phyloP scores from a whole-genome alignment of 1,140 invertebrate species.

The Drosophila sechellia region DNA sequence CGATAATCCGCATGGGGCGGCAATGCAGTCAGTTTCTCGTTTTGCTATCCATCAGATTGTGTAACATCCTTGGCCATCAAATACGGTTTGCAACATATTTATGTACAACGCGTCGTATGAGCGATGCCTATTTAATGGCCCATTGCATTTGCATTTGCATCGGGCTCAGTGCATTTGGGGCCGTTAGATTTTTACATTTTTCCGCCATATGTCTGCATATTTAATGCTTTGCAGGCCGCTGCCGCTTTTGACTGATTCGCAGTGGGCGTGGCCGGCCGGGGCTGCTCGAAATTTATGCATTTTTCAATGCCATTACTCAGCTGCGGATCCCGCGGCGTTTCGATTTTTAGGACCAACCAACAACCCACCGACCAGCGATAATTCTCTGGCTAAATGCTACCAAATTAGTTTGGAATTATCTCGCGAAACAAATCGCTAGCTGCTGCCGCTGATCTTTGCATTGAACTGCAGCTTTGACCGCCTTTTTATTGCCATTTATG shows the following conservation, averaged over 20 bases:
- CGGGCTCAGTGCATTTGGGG: slow-evolving; percentile 22
- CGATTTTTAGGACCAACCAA: slow-evolving; percentile 10
- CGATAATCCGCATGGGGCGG: slow-evolving; percentile 25
- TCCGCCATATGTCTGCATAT: slow-evolving; percentile 61
- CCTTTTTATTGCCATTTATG: slow-evolving; percentile 79
- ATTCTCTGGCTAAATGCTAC: slow-evolving; percentile 78
- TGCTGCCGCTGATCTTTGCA: slow-evolving; percentile 3
- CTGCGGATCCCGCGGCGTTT: slow-evolving; percentile 43
- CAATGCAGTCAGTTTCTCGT: neutral
- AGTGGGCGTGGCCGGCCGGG: slow-evolving; percentile 53
- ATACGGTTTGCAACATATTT: slow-evolving; percentile 39
- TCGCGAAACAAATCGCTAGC: slow-evolving; percentile 65
- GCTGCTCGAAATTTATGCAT: slow-evolving; percentile 67
- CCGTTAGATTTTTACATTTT: slow-evolving; percentile 53
- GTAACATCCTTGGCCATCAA: slow-evolving; percentile 43
- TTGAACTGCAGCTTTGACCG: slow-evolving; percentile 50
- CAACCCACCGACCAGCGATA: slow-evolving; percentile 42
- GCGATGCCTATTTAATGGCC: slow-evolving; percentile 51
- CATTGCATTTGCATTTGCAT: slow-evolving; percentile 47
- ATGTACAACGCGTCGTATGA: slow-evolving; percentile 53
- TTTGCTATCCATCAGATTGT: slow-evolving; percentile 37
- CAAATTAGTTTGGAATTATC: slow-evolving; percentile 79
- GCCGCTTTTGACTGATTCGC: slow-evolving; percentile 67
- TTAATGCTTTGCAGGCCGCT: slow-evolving; percentile 34
- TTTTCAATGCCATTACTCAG: slow-evolving; percentile 80